Evolutionary conservation across 2,797 vertebrate genomes (phyloP), one percentile per base, ranked within the genome.

Genomic region (Parauchenoglanis ngamensis): DNA sequence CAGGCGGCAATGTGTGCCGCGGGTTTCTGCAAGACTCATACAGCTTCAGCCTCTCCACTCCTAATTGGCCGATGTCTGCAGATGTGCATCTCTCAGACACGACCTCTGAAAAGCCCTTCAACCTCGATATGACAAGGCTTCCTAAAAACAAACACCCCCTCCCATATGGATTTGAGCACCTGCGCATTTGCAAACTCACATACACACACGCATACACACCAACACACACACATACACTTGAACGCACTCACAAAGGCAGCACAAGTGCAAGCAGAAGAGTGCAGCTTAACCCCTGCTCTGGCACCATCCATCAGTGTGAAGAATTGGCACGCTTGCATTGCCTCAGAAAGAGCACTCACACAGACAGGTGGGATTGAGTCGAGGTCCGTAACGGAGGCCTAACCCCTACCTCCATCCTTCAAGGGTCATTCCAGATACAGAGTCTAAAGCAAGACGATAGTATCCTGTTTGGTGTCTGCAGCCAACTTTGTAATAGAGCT

Each of bases 211-310:
- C 28, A 72, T 12, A 72, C 49, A 84, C 21, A 72, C 19, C 28
- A 3, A 72, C 67, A 70, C 54, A 59, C 13, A 59, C 21, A 75
- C 68, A 73, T 54, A 85, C 56, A 76, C 56, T 63, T 77, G 57
- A 83, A 83, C 10, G 44, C 46, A 31, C 81, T 83, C 56, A 73
- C 77, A 61, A 63, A 83, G 70, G 70, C 63, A 61, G 77, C 83
- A 75, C 52, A 59, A 83, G 85, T 54, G 80, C 59, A 76, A 81
- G 85, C 83, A 68, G 89, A 87, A 72, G 83, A 89, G 90, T 84
- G 85, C 84, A 91, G 86, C 88, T 91, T 92, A 91, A 91, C 89
- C 88, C 89, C 67, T 90, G 87, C 83, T 88, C 85, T 54, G 28
- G 73, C 61, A n/a, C 85, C 89, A 89, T 91, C 88, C 88, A 88